Conservation (phyloP, 2,113 vertebrate genomes). For the Andinoacara biseriatus region DNA sequence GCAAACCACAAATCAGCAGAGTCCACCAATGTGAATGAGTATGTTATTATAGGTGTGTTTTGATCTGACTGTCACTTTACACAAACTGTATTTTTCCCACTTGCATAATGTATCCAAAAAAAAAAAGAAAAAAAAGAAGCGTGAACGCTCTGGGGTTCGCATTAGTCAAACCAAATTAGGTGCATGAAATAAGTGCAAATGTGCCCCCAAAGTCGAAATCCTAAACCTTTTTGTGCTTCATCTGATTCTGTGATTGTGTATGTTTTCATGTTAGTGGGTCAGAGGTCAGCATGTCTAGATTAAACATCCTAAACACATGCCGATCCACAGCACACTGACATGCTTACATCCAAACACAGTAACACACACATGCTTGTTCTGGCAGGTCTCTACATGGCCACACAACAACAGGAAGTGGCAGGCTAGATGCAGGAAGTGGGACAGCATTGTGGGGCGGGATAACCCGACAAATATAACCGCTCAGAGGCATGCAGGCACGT, state of each 20-base stretch:
- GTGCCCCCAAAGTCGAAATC: neutral
- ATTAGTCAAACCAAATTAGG: neutral
- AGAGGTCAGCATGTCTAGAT: constrained; percentile 36
- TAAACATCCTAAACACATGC: constrained; percentile 11
- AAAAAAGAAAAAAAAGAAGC: neutral
- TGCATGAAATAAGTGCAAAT: neutral
- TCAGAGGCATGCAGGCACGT: constrained; percentile 28
- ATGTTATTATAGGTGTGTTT: neutral
- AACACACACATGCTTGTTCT: constrained; percentile 35
- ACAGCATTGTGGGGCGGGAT: constrained; percentile 32
- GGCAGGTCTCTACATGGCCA: constrained; percentile 1
- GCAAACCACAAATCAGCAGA: neutral
- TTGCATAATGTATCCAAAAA: neutral
- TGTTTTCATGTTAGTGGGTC: constrained; percentile 10
- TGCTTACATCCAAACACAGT: neutral
- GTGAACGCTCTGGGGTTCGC: neutral
- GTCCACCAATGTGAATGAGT: neutral
- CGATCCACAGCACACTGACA: constrained; percentile 4
- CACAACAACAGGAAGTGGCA: constrained; percentile 73
- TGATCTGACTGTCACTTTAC: neutral
- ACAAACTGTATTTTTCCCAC: neutral
- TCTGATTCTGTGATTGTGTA: neutral
- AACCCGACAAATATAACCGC: constrained; percentile 68
- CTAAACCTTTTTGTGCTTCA: neutral
- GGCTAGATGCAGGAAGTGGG: constrained; percentile 66